These are phyloP conservation scores for Sebastes variabilis DNA, from an alignment of 2,797 vertebrate genomes.

Conservation along the genomic window DNA sequence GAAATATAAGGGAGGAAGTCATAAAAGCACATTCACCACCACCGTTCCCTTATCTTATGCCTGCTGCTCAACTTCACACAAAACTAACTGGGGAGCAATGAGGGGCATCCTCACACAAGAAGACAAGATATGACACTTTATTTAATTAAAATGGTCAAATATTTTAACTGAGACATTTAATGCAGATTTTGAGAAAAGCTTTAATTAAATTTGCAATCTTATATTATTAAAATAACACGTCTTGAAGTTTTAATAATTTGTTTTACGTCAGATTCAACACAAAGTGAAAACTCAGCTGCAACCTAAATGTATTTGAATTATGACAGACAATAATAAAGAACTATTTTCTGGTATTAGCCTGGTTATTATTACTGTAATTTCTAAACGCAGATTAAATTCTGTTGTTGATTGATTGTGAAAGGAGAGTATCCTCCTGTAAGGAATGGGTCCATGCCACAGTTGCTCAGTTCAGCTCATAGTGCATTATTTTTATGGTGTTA, in stretches of 20 bases:
- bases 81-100: slow-evolving; percentile 28
- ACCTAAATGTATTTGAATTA: neutral
- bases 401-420: neutral
- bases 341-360: neutral
- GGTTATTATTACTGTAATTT: neutral
- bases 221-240: neutral
- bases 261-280: neutral
- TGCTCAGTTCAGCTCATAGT: slow-evolving; percentile 5
- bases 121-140: slow-evolving; percentile 6
- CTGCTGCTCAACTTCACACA: slow-evolving; percentile 53
- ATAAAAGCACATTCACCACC: slow-evolving; percentile 50
- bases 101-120: slow-evolving; percentile 26
- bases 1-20: slow-evolving; percentile 46
- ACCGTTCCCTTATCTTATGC: slow-evolving; percentile 45
- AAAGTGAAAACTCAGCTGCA: neutral
- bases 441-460: neutral
- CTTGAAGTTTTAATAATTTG: neutral
- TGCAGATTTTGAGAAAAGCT: neutral
- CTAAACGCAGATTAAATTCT: neutral
- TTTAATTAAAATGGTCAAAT: slow-evolving; percentile 39
- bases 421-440: neutral
- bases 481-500: neutral
- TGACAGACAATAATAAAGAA: neutral
- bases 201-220: slow-evolving; percentile 2
- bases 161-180: slow-evolving; percentile 2